Percentiles rank a stretch among this genome's conserved stretches.
Evolutionary conservation across 2,888 invertebrate genomes (phyloP).

Genomic region (Eudemis profundana): DNA sequence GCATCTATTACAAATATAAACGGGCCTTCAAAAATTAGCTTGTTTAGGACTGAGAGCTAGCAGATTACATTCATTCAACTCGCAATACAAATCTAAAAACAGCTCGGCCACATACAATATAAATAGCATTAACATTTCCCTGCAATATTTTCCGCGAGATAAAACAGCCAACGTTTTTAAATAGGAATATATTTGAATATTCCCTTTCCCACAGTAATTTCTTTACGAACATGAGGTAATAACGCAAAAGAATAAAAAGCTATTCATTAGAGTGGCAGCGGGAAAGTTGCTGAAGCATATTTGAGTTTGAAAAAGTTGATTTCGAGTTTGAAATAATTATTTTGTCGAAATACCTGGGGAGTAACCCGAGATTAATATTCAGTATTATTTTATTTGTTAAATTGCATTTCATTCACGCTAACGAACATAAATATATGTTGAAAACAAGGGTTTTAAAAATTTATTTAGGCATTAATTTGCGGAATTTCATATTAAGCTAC

Average conservation of each 20-base stretch:
- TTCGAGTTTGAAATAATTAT: slow-evolving; percentile 51
- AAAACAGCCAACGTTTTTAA: slow-evolving; percentile 35
- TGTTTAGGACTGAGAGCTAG: slow-evolving; percentile 1
- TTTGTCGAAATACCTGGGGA: slow-evolving; percentile 17
- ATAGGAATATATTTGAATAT: slow-evolving; percentile 41
- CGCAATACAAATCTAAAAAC: slow-evolving; percentile 24
- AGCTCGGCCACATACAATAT: slow-evolving; percentile 27
- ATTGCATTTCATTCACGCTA: slow-evolving; percentile 19
- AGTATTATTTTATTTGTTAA: not conserved
- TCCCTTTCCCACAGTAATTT: slow-evolving; percentile 37
- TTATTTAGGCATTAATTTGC: no score
- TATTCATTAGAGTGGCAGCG: slow-evolving; percentile 52
- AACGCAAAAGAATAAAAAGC: slow-evolving; percentile 50
- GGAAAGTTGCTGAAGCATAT: slow-evolving; percentile 50
- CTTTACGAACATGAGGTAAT: slow-evolving; percentile 37
- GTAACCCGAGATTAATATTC: not conserved
- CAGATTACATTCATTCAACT: slow-evolving; percentile 1
- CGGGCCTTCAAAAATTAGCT: not conserved
- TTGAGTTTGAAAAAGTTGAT: slow-evolving; percentile 49
- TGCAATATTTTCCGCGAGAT: slow-evolving; percentile 34
- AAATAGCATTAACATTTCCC: slow-evolving; percentile 28
- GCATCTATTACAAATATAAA: no score
- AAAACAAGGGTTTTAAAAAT: no score
- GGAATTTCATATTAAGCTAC: no score
- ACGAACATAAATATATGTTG: no score